Percentiles rank a stretch among this genome's conserved stretches.
Conservation (phyloP, 1,140 invertebrate species). For the Calliopsis andreniformis region DNA sequence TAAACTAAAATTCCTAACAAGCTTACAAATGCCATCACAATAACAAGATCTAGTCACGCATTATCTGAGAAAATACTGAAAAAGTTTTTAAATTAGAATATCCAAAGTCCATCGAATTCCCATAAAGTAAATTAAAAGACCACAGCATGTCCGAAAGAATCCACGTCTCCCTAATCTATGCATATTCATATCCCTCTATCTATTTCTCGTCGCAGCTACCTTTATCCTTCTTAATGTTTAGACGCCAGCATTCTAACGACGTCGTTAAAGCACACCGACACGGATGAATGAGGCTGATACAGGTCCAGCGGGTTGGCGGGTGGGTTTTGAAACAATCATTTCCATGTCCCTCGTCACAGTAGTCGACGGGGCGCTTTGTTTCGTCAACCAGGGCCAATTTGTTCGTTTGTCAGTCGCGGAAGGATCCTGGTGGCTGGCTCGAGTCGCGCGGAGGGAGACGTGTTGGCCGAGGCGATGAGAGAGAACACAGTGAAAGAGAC, state of each 20-base stretch:
- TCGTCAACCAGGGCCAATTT: constrained; percentile 67
- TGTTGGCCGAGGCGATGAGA: constrained; percentile 34
- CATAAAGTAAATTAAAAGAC: not conserved
- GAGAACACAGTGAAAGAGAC: constrained; percentile 35
- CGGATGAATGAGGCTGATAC: constrained; percentile 46
- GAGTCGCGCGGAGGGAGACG: constrained; percentile 15
- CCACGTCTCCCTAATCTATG: not conserved
- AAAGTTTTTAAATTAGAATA: not conserved
- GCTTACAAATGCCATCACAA: no score
- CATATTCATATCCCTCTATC: constrained; percentile 24
- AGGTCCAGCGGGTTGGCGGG: constrained; percentile 38
- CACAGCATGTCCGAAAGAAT: not conserved
- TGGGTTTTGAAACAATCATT: constrained; percentile 52
- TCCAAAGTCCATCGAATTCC: not conserved
- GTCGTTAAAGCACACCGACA: constrained; percentile 54
- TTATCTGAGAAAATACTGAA: no score
- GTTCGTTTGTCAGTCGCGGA: constrained; percentile 62
- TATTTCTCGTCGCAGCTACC: constrained; percentile 4
- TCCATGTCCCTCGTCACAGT: constrained; percentile 22
- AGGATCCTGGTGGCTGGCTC: constrained; percentile 43
- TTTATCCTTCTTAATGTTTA: constrained; percentile 41
- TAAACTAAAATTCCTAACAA: no score
- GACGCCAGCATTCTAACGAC: constrained; percentile 53
- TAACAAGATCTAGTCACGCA: no score
- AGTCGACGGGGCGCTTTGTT: constrained; percentile 61